Base-by-base conservation (phyloP, 2,888 invertebrate species). In the Metalampra italica region DNA sequence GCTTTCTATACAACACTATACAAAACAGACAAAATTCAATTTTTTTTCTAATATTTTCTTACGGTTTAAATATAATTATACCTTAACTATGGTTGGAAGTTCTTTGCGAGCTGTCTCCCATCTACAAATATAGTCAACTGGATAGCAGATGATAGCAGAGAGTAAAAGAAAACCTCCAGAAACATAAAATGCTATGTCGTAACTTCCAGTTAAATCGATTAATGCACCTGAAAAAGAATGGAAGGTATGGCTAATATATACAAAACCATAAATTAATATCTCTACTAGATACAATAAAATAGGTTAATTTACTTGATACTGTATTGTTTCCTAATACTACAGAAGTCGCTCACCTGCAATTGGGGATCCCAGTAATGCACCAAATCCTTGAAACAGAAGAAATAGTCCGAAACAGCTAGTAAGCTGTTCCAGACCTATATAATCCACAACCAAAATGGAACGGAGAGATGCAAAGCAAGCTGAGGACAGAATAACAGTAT, bases 381-480 rank as follows among this genome's bases (percentile, higher is more conserved):
- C 97, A 46, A 96, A 76, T 29, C 98, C 98, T 91, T 98, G 97
- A 82, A 98, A 97, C 59, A 98, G 91, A 65, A 98, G 92, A 53
- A 96, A 91, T 51, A 98, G 90, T 9, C 98, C 98, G 78, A 97
- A 98, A 43, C 97, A 96, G 79, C 97, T 98, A 0, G 98, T 98
- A 50, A 98, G 84, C 69, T 95, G 95, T 66, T 98, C 97, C 62
- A 98, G 83, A 0, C 98, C 97, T 58, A 98, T 90, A 57, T 98
- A 91, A 69, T 98, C 98, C 14, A 98, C 98, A 44, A 97, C 93
- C 51, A 98, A 92, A 55, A 99, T 96, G 8, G 98, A 98, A 50
- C 98, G 93, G 39, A 99, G 90, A 0, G 98, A 97, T 9, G 98
- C 97, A 76, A 98, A 99, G 65, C 96, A 96, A 29, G 98, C 98